Base-by-base conservation (phyloP, 2,797 vertebrate species). In the Hippopotamyrus pictus region DNA sequence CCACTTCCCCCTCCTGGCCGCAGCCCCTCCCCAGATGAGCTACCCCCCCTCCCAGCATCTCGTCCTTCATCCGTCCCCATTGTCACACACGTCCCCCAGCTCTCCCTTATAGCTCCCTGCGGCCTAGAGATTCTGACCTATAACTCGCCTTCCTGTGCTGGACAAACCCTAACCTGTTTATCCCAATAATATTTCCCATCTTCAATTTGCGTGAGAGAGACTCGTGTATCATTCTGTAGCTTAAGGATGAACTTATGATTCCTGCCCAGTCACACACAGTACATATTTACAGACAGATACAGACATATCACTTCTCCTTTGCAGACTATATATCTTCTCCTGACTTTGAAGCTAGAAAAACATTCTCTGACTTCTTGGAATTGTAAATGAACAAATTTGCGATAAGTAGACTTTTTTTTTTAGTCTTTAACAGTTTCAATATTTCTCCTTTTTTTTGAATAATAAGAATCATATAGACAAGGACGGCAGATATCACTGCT, bases 21-120 rank as follows among this genome's bases (percentile, higher is more conserved):
- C 90, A 92, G 91, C 92, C 94, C 79, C 91, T 94, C 14, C 94
- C 94, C 87, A 94, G 93, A 95, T 96, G 94, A 95, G 69, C 88
- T 41, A 54, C 82, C 69, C 37, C 37, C 22, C 14, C 3, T 25
- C 19, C 33, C 69, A 73, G 51, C 19, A 1, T 69, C 44, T 59
- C 5, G 53, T 9, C 3, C 73, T 86, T 12, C 22, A 8, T 53
- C 37, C 37, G 14, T 57, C 22, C 57, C 22, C 25, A 6, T 3
- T n/a, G 19, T 44, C 89, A 59, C 33, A 25, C 33, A 11, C 19
- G 8, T 79, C 73, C 46, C 25, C 88, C 22, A 51, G 37, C 29
- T 48, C 33, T 37, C n/a, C 65, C 11, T 46, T 89, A 37, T n/a
- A 53, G 82, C 2, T 53, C 85, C 57, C 88, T 33, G 33, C 79